phyloP scores from a whole-genome alignment of 1,140 invertebrate genomes.

The Drosophila persimilis region DNA sequence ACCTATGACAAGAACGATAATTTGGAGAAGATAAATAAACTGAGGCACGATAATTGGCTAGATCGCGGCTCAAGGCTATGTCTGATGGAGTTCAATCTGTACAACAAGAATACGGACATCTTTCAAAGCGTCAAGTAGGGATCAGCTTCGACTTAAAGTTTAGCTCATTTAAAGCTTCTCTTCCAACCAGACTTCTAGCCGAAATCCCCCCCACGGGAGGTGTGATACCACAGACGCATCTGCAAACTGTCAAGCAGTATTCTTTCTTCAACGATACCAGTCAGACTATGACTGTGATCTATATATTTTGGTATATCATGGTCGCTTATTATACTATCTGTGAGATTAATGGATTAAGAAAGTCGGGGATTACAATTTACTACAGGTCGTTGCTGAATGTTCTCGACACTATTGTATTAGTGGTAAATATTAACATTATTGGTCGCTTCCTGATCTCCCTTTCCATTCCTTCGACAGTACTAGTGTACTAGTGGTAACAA shows the following conservation, averaged over 20 bases:
- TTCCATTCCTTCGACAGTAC: too few relatives aligned
- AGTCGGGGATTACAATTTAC: conserved; percentile 43
- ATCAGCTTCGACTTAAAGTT: not conserved
- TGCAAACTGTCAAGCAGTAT: conserved; percentile 63
- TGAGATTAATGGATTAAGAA: conserved; percentile 46
- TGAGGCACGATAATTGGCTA: conserved; percentile 53
- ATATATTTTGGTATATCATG: conserved; percentile 71
- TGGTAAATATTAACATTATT: conserved; percentile 22
- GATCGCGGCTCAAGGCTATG: conserved; percentile 67
- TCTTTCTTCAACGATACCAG: conserved; percentile 55
- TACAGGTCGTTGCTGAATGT: conserved; percentile 50
- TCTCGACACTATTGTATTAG: conserved; percentile 52
- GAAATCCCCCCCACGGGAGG: conserved; percentile 76
- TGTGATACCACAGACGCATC: conserved; percentile 60
- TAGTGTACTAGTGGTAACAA: too few relatives aligned
- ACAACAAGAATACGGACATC: conserved; percentile 65
- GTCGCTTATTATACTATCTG: conserved; percentile 58
- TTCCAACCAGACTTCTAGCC: conserved; percentile 59
- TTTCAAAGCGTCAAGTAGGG: conserved; percentile 70
- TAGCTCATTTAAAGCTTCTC: not conserved
- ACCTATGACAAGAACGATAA: conserved; percentile 38
- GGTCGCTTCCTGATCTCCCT: too few relatives aligned
- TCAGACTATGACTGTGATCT: conserved; percentile 40
- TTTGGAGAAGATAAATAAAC: conserved; percentile 18
- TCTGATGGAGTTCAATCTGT: conserved; percentile 70